These are phyloP conservation scores for Cyphomyrmex costatus DNA, from an alignment of 1,140 invertebrate species.

Conservation along the genomic window DNA sequence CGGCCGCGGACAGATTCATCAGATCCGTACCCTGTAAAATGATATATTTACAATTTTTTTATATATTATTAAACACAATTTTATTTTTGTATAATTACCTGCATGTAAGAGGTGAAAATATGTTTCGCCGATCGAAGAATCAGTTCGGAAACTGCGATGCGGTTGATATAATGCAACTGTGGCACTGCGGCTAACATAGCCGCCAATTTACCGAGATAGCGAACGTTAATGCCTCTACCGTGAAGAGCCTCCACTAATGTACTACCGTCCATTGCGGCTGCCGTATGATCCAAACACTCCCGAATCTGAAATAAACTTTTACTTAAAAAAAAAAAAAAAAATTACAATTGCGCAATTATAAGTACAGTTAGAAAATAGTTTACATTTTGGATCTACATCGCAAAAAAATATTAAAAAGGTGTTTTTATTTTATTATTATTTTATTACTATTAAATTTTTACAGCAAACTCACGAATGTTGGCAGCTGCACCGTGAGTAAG, in stretches of 20 bases:
- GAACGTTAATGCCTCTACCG: conserved; percentile 97
- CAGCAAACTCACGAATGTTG: conserved; percentile 93
- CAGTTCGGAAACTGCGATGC: conserved; percentile 95
- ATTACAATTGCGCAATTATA: background rate
- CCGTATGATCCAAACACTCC: conserved; percentile 96
- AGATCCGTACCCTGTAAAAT: conserved; percentile 91
- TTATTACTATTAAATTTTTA: background rate
- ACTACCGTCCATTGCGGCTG: conserved; percentile 97
- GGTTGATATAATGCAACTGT: conserved; percentile 94
- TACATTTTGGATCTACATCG: background rate
- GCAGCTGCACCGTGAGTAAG: conserved; percentile 96
- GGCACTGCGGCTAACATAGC: conserved; percentile 92
- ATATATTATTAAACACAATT: background rate
- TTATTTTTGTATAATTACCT: conserved; percentile 86
- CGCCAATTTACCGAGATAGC: conserved; percentile 97
- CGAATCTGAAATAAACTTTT: conserved; percentile 89
- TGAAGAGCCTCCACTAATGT: conserved; percentile 98
- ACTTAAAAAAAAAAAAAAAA: conserved; percentile 15
- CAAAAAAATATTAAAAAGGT: background rate
- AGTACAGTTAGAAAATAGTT: background rate
- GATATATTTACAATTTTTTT: conserved; percentile 39
- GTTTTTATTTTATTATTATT: too few species aligned
- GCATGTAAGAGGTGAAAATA: conserved; percentile 96
- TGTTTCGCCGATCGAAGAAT: conserved; percentile 96
- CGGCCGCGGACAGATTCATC: conserved; percentile 95